A percentile compares a stretch with the other conserved stretches of the same genome.
Evolutionary conservation across 1,140 invertebrate genomes (phyloP).

Genomic region (Heliconius nattereri): DNA sequence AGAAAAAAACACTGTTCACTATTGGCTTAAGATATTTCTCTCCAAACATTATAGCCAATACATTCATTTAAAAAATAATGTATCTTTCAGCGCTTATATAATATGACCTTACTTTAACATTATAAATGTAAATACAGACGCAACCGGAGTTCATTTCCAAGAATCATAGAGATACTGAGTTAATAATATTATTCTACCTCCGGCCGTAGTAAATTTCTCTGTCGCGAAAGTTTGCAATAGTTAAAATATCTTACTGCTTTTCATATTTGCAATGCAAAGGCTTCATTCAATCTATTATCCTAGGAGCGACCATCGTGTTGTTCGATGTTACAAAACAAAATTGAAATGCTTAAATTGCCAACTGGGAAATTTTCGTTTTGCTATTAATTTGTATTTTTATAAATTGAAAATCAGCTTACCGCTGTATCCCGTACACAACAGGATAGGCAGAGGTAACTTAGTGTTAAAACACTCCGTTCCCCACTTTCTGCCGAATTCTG

Average conservation of each 20-base stretch:
- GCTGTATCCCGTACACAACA: too few species aligned
- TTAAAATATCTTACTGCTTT: neutral
- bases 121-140: too few species aligned
- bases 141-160: neutral
- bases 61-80: too few species aligned
- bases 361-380: neutral
- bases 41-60: too few species aligned
- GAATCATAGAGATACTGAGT: neutral
- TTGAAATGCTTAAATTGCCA: neutral
- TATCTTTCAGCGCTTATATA: too few species aligned
- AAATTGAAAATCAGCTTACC: too few species aligned
- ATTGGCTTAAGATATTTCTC: too few species aligned
- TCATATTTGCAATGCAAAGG: neutral
- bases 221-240: neutral
- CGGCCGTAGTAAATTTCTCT: neutral
- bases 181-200: neutral
- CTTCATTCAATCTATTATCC: neutral
- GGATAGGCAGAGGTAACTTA: too few species aligned
- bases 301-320: neutral
- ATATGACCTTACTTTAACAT: too few species aligned
- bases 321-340: neutral
- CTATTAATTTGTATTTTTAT: neutral
- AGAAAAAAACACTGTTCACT: too few species aligned
- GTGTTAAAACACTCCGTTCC: too few species aligned
- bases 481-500: too few species aligned